These are phyloP conservation scores for Trinectes maculatus DNA, from an alignment of 2,113 vertebrate species.

Conservation along the genomic window DNA sequence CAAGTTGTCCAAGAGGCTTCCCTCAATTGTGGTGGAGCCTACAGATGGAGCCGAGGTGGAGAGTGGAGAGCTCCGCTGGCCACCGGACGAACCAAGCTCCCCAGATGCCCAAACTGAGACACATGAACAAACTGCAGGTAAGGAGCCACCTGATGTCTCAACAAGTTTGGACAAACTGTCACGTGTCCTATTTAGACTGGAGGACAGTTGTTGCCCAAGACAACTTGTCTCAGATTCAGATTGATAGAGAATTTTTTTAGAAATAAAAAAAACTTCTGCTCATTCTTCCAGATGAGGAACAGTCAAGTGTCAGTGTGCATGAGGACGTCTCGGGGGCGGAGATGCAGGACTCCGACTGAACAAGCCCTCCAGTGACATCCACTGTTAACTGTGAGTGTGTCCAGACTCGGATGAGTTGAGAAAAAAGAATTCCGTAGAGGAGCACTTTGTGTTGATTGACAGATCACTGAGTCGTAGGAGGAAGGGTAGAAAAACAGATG, in stretches of 20 bases:
- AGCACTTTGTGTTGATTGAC: conserved; percentile 5
- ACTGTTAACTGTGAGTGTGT: conserved; percentile 50
- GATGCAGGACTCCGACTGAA: conserved; percentile 67
- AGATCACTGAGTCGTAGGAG: conserved; percentile 4
- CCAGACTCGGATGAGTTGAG: conserved; percentile 18
- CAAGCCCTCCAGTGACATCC: conserved; percentile 5
- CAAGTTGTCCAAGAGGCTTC: conserved; percentile 89
- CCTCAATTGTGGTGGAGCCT: conserved; percentile 91
- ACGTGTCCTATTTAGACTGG: no score
- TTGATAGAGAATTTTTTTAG: no score
- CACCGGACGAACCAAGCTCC: conserved; percentile 85
- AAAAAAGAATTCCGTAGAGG: background rate
- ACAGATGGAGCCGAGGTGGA: conserved; percentile 87
- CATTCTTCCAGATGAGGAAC: conserved; percentile 47
- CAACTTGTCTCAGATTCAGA: no score
- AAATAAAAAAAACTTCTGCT: background rate
- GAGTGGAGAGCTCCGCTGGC: conserved; percentile 92
- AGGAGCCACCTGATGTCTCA: background rate
- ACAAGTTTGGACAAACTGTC: background rate
- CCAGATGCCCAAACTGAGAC: conserved; percentile 67
- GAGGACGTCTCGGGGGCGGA: conserved; percentile 53
- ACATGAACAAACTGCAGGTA: conserved; percentile 51
- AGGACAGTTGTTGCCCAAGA: no score
- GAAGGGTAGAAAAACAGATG: conserved; percentile 40
- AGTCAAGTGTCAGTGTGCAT: conserved; percentile 5